phyloP scores from a whole-genome alignment of 1,140 invertebrate genomes.

The Euwallacea fornicatus region DNA sequence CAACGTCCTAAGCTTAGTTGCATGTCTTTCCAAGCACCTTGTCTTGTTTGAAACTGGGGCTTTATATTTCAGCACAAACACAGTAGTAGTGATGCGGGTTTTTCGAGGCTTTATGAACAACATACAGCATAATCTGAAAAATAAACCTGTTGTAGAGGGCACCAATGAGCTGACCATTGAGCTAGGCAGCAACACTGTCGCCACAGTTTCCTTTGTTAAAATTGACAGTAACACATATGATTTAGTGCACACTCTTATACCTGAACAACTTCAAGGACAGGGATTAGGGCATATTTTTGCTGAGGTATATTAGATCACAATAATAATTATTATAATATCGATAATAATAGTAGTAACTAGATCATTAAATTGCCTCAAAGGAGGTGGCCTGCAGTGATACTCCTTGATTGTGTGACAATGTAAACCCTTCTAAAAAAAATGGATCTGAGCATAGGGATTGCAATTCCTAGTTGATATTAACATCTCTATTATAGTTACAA shows the following conservation, averaged over 20 bases:
- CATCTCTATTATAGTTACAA: no score
- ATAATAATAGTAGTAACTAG: background rate
- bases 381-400: no score
- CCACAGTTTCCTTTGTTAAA: slow-evolving; percentile 36
- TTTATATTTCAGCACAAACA: slow-evolving; percentile 7
- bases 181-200: slow-evolving; percentile 22
- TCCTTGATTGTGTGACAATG: no score
- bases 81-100: slow-evolving; percentile 27
- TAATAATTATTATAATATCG: background rate
- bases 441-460: no score
- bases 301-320: slow-evolving; percentile 55
- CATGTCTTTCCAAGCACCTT: no score
- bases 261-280: slow-evolving; percentile 60
- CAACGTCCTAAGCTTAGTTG: no score
- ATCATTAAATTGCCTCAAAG: background rate
- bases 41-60: background rate
- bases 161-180: slow-evolving; percentile 31
- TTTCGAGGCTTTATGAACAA: slow-evolving; percentile 26
- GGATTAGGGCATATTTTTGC: slow-evolving; percentile 66
- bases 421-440: no score
- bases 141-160: slow-evolving; percentile 33
- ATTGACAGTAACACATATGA: slow-evolving; percentile 36
- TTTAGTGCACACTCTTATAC: slow-evolving; percentile 63
- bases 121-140: slow-evolving; percentile 35
- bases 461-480: no score